phyloP scores from a whole-genome alignment of 2,888 invertebrate genomes.

The Drosophila trichaetosa region DNA sequence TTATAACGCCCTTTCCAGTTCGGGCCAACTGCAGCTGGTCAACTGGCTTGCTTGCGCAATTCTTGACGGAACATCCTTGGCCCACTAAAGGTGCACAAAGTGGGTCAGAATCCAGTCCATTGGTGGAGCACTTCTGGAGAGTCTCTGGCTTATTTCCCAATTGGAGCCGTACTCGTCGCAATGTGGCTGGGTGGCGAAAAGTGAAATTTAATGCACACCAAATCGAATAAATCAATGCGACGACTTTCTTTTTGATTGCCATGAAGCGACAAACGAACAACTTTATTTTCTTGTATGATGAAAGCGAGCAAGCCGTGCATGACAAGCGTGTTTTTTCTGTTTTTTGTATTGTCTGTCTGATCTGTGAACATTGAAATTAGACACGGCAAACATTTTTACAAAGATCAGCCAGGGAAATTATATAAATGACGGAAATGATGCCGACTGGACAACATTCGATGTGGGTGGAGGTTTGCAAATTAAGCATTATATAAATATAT shows the following conservation, averaged over 20 bases:
- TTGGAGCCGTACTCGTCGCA: constrained; percentile 20
- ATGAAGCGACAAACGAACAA: constrained; percentile 30
- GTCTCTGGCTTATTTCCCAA: constrained; percentile 19
- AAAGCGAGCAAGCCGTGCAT: constrained; percentile 53
- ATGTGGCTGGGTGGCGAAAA: constrained; percentile 24
- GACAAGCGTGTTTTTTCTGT: constrained; percentile 35
- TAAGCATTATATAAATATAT: neutral
- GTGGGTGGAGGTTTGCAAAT: constrained; percentile 1
- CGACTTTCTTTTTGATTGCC: constrained; percentile 64
- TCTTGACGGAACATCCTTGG: constrained; percentile 20
- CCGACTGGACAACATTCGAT: constrained; percentile 18
- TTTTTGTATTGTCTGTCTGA: neutral
- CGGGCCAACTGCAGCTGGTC: constrained; percentile 15
- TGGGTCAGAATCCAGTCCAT: constrained; percentile 25
- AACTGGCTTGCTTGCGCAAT: constrained; percentile 3
- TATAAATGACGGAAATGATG: constrained; percentile 48
- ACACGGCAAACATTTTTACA: constrained; percentile 39
- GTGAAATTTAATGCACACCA: constrained; percentile 46
- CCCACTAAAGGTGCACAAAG: constrained; percentile 9
- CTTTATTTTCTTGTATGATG: constrained; percentile 33
- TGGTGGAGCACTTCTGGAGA: neutral
- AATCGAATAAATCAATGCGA: constrained; percentile 58
- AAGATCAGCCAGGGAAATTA: constrained; percentile 42
- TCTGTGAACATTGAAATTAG: constrained; percentile 20
- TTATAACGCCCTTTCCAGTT: neutral